These are phyloP conservation scores for Drosophila albomicans DNA, from an alignment of 1,140 invertebrate species.

Conservation along the genomic window DNA sequence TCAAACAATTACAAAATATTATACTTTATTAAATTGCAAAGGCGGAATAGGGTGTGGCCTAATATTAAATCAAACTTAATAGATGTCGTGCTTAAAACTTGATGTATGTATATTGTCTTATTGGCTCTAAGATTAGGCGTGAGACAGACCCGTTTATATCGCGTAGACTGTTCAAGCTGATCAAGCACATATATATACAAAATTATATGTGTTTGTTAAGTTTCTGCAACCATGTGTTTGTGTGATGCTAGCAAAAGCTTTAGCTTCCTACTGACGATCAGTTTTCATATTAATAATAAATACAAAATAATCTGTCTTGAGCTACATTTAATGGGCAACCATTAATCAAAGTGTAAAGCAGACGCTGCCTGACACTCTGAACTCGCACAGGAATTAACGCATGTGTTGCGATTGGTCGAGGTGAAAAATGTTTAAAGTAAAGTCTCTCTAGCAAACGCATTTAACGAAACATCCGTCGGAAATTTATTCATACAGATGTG, in stretches of 20 bases:
- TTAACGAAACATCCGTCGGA: slow-evolving; percentile 16
- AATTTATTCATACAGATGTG: slow-evolving; percentile 64
- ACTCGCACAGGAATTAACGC: slow-evolving; percentile 44
- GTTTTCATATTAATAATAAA: not conserved
- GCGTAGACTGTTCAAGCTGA: too few relatives aligned
- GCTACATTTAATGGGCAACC: slow-evolving; percentile 25
- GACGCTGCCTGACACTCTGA: slow-evolving; percentile 11
- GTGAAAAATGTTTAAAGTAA: slow-evolving; percentile 40
- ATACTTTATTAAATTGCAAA: too few relatives aligned
- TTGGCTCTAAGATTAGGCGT: too few relatives aligned
- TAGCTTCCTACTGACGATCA: not conserved
- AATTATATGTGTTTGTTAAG: not conserved
- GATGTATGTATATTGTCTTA: too few relatives aligned
- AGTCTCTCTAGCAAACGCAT: not conserved
- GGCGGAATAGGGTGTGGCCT: too few relatives aligned
- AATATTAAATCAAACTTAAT: too few relatives aligned
- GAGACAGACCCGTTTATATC: too few relatives aligned
- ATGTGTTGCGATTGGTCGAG: slow-evolving; percentile 25
- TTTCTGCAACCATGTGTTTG: not conserved
- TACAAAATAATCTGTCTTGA: slow-evolving; percentile 11
- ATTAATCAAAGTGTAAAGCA: slow-evolving; percentile 42
- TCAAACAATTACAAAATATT: too few relatives aligned
- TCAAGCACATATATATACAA: not conserved
- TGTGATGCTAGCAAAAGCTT: not conserved
- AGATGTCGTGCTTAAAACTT: too few relatives aligned